Conservation (phyloP, 2,888 invertebrate genomes). For the Blera fallax region DNA sequence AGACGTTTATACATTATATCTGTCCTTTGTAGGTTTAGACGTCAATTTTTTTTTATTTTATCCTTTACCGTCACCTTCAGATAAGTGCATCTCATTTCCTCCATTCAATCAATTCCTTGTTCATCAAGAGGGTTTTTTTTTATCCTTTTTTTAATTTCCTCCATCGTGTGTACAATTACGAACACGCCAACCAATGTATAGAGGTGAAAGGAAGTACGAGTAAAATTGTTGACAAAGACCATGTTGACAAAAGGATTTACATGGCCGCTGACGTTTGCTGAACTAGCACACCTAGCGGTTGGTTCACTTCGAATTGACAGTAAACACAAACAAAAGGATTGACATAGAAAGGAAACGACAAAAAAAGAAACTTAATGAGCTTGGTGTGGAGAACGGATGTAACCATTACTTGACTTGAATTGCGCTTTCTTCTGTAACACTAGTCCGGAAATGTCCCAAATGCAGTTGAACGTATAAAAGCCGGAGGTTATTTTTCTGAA, state of each 20-base stretch:
- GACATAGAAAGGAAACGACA: not conserved
- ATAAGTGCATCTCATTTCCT: not conserved
- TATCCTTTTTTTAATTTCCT: not conserved
- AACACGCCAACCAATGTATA: conserved; percentile 19
- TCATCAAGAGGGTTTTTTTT: not conserved
- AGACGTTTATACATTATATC: too few relatives aligned
- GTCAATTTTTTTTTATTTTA: conserved; percentile 18
- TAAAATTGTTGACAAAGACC: conserved; percentile 39
- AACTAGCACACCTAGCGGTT: not conserved
- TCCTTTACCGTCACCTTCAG: conserved; percentile 3
- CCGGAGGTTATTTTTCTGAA: not conserved
- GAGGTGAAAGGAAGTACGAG: conserved; percentile 24
- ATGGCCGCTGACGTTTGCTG: conserved; percentile 17
- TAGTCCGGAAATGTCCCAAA: conserved; percentile 3
- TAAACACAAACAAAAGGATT: conserved; percentile 2
- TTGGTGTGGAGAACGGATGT: not conserved
- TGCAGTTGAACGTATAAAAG: conserved; percentile 1
- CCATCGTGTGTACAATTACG: conserved; percentile 8
- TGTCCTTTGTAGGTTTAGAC: conserved; percentile 9
- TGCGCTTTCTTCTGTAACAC: not conserved
- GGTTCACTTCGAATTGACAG: conserved; percentile 5
- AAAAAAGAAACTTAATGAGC: conserved; percentile 5
- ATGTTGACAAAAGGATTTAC: conserved; percentile 27
- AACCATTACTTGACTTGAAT: conserved; percentile 13
- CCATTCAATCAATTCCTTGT: conserved; percentile 19